Evolutionary conservation across 1,140 invertebrate species (phyloP).

Genomic region (roundworm (Caenorhabditis elegans)): WBcel235 BX284604.4:6943501-6944000

Average conservation of each 20-base stretch:
- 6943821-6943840: neutral
- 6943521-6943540: neutral
- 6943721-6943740: neutral
- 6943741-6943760: neutral
- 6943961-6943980: slow-evolving; percentile 19
- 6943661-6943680: neutral
- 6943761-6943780: neutral
- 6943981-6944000: neutral
- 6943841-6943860: slow-evolving; percentile 32
- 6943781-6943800: neutral
- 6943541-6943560: neutral
- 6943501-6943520: no score
- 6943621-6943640: neutral
- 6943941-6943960: neutral
- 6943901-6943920: no score
- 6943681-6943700: neutral
- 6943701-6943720: neutral
- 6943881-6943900: no score
- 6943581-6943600: neutral
- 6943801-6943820: neutral
- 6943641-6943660: neutral
- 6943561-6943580: no score
- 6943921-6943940: slow-evolving; percentile 8
- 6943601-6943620: neutral
- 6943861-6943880: slow-evolving; percentile 33